Conservation (phyloP, 2,113 vertebrate species). For the Heterotis niloticus region DNA sequence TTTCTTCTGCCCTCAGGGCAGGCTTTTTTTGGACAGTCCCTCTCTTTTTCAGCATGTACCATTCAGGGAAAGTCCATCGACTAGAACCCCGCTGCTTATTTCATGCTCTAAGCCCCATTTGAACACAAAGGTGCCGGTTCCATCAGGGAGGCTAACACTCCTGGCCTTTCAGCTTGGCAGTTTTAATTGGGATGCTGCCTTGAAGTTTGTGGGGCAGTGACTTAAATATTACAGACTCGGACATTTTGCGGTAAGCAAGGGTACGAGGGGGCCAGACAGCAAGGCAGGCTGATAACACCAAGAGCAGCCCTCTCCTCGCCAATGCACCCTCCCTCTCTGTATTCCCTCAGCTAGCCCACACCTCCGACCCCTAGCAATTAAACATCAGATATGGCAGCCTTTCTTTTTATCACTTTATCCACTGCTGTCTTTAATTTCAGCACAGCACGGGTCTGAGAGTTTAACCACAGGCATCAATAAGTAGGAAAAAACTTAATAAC, state of each 20-base stretch:
- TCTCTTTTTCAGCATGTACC: neutral
- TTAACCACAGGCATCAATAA: constrained; percentile 44
- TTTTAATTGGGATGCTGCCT: neutral
- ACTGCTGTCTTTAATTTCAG: constrained; percentile 32
- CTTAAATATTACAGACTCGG: too few relatives aligned
- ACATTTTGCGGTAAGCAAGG: too few relatives aligned
- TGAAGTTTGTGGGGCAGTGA: neutral
- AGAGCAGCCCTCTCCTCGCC: neutral
- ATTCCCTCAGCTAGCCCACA: neutral
- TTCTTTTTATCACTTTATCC: constrained; percentile 44
- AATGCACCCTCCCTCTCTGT: neutral
- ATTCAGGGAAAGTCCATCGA: neutral
- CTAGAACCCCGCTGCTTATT: neutral
- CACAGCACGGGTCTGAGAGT: constrained; percentile 28
- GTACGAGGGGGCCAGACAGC: too few relatives aligned
- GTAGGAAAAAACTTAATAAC: constrained; percentile 52
- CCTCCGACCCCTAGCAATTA: constrained; percentile 11
- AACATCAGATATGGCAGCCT: constrained; percentile 30
- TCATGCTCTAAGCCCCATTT: neutral
- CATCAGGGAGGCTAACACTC: neutral
- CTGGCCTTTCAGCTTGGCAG: neutral
- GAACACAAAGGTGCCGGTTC: neutral
- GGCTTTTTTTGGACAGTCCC: neutral
- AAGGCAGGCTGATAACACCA: neutral
- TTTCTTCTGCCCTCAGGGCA: neutral